A percentile compares a stretch with the other conserved stretches of the same genome.
Evolutionary conservation across 2,797 vertebrate species (phyloP).

Genomic region (Hydrophis major): DNA sequence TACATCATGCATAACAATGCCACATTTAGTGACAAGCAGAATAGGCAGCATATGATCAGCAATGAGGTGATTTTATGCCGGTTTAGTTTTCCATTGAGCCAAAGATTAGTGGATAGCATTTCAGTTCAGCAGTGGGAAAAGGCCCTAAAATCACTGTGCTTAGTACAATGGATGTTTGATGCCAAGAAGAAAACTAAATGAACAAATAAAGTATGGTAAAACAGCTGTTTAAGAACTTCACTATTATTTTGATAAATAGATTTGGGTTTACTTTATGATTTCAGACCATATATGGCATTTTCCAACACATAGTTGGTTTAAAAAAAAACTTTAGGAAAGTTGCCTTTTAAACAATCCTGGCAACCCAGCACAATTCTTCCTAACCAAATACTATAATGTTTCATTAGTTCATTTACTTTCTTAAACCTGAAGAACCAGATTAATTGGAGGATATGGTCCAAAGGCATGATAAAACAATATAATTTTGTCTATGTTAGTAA

Average conservation of each 20-base stretch:
- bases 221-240: slow-evolving; percentile 5
- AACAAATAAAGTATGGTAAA: not conserved
- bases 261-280: not conserved
- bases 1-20: not conserved
- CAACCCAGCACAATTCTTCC: slow-evolving; percentile 53
- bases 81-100: not conserved
- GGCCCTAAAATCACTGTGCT: not conserved
- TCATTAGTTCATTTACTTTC: slow-evolving; percentile 50
- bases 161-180: not conserved
- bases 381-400: slow-evolving; percentile 40
- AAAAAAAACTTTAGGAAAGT: slow-evolving; percentile 34
- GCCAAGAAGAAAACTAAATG: slow-evolving; percentile 14
- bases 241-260: slow-evolving; percentile 15
- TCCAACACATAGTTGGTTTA: slow-evolving; percentile 29
- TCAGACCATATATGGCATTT: not conserved
- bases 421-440: slow-evolving; percentile 46
- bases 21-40: not conserved
- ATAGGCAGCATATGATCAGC: not conserved
- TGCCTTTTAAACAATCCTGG: slow-evolving; percentile 51
- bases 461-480: slow-evolving; percentile 44
- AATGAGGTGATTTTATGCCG: not conserved
- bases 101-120: not conserved
- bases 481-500: slow-evolving; percentile 30
- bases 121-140: not conserved
- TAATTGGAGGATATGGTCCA: slow-evolving; percentile 54